phyloP scores from a whole-genome alignment of 2,113 vertebrate genomes.

The Muscicapa adusta region DNA sequence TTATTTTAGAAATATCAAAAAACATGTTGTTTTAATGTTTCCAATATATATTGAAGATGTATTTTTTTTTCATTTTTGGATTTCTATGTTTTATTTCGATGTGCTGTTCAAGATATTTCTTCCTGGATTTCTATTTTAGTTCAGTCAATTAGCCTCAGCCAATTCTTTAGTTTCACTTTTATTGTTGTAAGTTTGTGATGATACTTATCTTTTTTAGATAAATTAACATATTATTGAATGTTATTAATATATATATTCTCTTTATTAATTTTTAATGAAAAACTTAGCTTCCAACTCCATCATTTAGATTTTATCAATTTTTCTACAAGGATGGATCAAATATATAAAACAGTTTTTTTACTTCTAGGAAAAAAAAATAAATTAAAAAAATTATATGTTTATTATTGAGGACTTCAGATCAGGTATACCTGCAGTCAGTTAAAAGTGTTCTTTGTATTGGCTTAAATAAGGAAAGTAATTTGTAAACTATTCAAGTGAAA shows the following conservation, averaged over 20 bases:
- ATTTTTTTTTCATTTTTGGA: background rate
- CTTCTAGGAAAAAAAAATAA: background rate
- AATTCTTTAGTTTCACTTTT: background rate
- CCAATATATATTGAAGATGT: background rate
- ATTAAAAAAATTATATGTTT: background rate
- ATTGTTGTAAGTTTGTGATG: background rate
- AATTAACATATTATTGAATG: background rate
- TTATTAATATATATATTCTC: background rate
- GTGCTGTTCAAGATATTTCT: background rate
- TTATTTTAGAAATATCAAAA: background rate
- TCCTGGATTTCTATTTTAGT: background rate
- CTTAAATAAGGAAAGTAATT: background rate
- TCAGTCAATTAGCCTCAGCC: background rate
- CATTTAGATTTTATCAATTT: background rate
- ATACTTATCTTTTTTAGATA: background rate
- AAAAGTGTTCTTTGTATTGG: background rate
- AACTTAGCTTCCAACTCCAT: background rate
- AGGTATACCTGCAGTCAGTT: background rate
- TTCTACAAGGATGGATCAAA: background rate
- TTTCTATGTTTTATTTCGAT: background rate
- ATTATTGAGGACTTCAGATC: background rate
- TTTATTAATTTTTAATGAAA: background rate
- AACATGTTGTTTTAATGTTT: rapidly evolving
- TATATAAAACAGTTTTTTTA: background rate
- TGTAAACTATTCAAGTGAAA: background rate